phyloP scores from a whole-genome alignment of 2,888 invertebrate species.

The Phragmatobia fuliginosa region DNA sequence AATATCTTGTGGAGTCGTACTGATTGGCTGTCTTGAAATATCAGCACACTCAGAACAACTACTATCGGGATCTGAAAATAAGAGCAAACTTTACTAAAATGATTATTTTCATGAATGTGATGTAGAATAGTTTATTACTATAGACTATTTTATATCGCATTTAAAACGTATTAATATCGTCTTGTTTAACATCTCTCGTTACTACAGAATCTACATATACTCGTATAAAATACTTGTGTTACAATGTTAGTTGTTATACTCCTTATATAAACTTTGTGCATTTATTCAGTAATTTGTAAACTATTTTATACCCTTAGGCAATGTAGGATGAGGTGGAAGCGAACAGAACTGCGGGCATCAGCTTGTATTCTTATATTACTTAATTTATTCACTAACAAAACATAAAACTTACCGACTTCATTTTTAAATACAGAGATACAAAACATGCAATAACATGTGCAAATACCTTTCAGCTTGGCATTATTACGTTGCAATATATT shows the following conservation, averaged over 20 bases:
- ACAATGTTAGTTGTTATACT: too few relatives aligned
- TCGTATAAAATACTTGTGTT: too few relatives aligned
- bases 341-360: too few relatives aligned
- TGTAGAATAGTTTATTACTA: neutral
- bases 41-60: conserved; percentile 38
- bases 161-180: neutral
- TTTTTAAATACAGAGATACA: conserved; percentile 23
- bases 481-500: conserved; percentile 28
- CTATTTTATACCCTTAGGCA: too few relatives aligned
- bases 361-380: too few relatives aligned
- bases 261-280: too few relatives aligned
- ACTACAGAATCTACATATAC: too few relatives aligned
- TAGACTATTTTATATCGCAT: neutral
- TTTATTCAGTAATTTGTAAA: too few relatives aligned
- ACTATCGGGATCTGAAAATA: conserved; percentile 55
- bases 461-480: conserved; percentile 27
- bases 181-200: neutral
- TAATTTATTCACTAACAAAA: neutral
- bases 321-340: too few relatives aligned
- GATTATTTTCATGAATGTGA: neutral
- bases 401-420: conserved; percentile 39
- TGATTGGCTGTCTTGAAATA: conserved; percentile 45
- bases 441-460: conserved; percentile 16
- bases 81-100: conserved; percentile 4
- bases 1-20: conserved; percentile 76